These are phyloP conservation scores for Sternotherus odoratus DNA, from an alignment of 2,797 vertebrate genomes.

Conservation along the genomic window DNA sequence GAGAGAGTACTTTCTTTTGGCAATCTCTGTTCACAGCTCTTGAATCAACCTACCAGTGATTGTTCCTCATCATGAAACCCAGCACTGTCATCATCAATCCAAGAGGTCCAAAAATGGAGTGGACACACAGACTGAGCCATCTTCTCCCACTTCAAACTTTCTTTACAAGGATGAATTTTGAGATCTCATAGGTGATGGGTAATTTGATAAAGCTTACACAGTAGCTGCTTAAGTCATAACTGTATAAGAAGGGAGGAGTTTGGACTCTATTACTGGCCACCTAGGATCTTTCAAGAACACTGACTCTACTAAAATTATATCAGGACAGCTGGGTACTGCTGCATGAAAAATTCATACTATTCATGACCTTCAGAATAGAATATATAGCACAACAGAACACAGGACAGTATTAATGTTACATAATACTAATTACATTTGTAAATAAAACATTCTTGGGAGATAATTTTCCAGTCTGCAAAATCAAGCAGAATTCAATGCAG, in stretches of 20 bases:
- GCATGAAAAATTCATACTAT: background rate
- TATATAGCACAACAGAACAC: background rate
- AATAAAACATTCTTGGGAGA: background rate
- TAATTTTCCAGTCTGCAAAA: background rate
- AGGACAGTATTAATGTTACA: background rate
- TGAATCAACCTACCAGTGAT: background rate
- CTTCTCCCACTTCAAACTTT: background rate
- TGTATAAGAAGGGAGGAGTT: background rate
- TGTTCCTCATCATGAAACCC: background rate
- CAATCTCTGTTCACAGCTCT: background rate
- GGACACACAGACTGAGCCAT: background rate
- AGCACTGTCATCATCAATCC: background rate
- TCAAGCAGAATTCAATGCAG: background rate
- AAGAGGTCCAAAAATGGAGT: rapidly evolving
- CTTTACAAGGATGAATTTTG: background rate
- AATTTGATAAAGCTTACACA: background rate
- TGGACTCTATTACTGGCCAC: background rate
- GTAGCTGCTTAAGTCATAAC: background rate
- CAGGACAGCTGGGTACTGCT: background rate
- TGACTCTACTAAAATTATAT: background rate
- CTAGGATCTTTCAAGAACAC: background rate
- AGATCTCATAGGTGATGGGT: background rate
- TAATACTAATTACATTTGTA: background rate
- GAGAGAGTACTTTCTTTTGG: background rate
- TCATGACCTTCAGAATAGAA: background rate